Evolutionary conservation across 1,140 invertebrate genomes (phyloP).

Genomic region (Trichogramma pretiosum): DNA sequence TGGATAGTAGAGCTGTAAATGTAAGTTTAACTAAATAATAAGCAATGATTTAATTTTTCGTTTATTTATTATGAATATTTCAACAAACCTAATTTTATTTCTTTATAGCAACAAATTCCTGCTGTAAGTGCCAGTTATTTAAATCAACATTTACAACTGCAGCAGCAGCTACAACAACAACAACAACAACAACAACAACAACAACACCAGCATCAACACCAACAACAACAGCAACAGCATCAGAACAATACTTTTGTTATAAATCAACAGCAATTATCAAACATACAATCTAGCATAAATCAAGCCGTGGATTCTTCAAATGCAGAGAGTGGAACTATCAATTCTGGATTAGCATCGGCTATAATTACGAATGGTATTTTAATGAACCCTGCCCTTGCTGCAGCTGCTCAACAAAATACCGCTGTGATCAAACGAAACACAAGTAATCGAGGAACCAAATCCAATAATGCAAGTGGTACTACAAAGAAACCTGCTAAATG

Average conservation of each 20-base stretch:
- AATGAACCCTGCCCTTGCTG: constrained; percentile 4
- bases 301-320: constrained; percentile 25
- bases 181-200: background rate
- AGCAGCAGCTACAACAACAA: constrained; percentile 4
- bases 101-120: constrained; percentile 11
- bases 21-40: too few species aligned
- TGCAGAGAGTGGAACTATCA: constrained; percentile 13
- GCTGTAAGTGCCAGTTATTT: constrained; percentile 8
- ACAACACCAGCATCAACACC: background rate
- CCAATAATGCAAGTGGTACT: constrained; percentile 22
- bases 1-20: too few species aligned
- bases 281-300: constrained; percentile 18
- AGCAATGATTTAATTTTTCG: constrained; percentile 29
- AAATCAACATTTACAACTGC: constrained; percentile 11
- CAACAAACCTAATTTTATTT: constrained; percentile 3
- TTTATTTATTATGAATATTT: too few species aligned
- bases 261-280: constrained; percentile 6
- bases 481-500: constrained; percentile 40
- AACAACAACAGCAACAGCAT: constrained; percentile 5
- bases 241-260: constrained; percentile 8
- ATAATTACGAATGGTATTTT: constrained; percentile 7
- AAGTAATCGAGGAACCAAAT: constrained; percentile 15
- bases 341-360: constrained; percentile 17
- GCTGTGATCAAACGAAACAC: constrained; percentile 17
- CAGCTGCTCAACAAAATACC: constrained; percentile 8